Percentiles rank a stretch among this genome's conserved stretches.
These are phyloP conservation scores for Spongilla lacustris DNA, from an alignment of 37 sponge, comb jelly and placozoan species.

Conservation along the genomic window DNA sequence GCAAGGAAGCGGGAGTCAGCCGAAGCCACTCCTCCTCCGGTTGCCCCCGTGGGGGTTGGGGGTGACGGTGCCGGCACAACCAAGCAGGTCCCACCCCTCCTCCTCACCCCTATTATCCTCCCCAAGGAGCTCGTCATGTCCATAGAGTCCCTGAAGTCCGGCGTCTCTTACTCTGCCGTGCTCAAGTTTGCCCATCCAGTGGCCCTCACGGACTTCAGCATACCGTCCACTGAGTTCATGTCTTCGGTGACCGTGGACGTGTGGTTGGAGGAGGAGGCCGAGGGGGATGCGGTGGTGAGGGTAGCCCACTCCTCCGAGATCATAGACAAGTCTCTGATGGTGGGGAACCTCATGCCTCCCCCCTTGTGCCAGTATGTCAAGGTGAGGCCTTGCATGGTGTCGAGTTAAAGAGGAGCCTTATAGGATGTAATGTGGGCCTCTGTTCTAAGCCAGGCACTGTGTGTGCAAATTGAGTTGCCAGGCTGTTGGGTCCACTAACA, in stretches of 20 bases:
- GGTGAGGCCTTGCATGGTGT: slow-evolving; percentile 55
- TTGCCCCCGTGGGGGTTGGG: background rate
- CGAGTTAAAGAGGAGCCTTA: no score
- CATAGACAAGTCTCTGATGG: slow-evolving; percentile 48
- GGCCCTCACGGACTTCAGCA: slow-evolving; percentile 71
- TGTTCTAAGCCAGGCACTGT: background rate
- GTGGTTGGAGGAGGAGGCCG: slow-evolving; percentile 62
- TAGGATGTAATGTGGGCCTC: no score
- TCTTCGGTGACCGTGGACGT: slow-evolving; percentile 79
- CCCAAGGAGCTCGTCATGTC: slow-evolving; percentile 58
- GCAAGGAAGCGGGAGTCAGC: no score
- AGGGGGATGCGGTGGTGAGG: slow-evolving; percentile 41
- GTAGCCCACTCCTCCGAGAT: slow-evolving; percentile 75
- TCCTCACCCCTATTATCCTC: background rate
- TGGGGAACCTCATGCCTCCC: slow-evolving; percentile 82
- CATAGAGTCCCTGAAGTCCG: slow-evolving; percentile 66
- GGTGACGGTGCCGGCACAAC: background rate
- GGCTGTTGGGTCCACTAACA: no score
- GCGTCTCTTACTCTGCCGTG: slow-evolving; percentile 58
- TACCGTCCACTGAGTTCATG: slow-evolving; percentile 57
- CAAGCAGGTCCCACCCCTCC: background rate
- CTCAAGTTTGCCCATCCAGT: slow-evolving; percentile 62
- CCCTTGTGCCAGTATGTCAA: slow-evolving; percentile 80
- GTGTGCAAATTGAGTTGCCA: no score
- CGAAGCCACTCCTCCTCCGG: no score